Percentiles rank a stretch among this genome's conserved stretches.
Conservation (phyloP, 2,888 invertebrate genomes). For the Limnephilus marmoratus region DNA sequence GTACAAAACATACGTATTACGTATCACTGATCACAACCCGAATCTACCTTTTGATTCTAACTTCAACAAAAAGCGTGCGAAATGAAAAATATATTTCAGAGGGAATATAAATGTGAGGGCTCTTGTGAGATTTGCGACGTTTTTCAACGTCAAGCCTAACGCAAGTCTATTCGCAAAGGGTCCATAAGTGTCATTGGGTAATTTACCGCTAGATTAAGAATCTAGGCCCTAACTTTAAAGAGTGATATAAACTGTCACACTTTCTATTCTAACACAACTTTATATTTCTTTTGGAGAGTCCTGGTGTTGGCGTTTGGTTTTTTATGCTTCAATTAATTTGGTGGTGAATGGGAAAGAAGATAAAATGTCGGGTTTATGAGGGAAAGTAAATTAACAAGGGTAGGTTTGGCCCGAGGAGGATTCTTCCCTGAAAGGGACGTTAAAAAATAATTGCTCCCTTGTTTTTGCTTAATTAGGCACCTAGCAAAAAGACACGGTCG, state of each 20-base stretch:
- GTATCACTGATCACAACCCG: background rate
- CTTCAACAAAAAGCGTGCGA: background rate
- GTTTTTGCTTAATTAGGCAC: slow-evolving; percentile 29
- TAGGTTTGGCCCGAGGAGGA: background rate
- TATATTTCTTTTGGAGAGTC: slow-evolving; percentile 13
- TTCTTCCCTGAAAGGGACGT: background rate
- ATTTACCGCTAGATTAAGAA: slow-evolving; percentile 31
- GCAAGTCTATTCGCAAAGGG: background rate
- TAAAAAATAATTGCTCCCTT: slow-evolving; percentile 32
- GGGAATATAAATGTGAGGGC: background rate
- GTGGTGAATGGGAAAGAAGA: slow-evolving; percentile 9
- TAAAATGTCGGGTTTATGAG: slow-evolving; percentile 31
- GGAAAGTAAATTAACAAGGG: slow-evolving; percentile 41
- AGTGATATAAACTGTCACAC: slow-evolving; percentile 37
- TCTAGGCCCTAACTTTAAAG: slow-evolving; percentile 24
- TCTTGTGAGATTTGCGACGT: background rate
- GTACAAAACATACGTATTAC: background rate
- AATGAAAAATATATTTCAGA: background rate
- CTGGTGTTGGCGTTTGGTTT: slow-evolving; percentile 3
- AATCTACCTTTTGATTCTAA: background rate
- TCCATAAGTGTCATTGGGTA: background rate
- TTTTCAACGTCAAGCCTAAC: background rate
- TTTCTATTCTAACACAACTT: slow-evolving; percentile 16
- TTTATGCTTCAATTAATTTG: slow-evolving; percentile 41
- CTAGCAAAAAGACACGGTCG: background rate